Evolutionary conservation across 2,888 invertebrate species (phyloP), one percentile per base, ranked within the genome.

Genomic region (Hydrotaea diabolus): DNA sequence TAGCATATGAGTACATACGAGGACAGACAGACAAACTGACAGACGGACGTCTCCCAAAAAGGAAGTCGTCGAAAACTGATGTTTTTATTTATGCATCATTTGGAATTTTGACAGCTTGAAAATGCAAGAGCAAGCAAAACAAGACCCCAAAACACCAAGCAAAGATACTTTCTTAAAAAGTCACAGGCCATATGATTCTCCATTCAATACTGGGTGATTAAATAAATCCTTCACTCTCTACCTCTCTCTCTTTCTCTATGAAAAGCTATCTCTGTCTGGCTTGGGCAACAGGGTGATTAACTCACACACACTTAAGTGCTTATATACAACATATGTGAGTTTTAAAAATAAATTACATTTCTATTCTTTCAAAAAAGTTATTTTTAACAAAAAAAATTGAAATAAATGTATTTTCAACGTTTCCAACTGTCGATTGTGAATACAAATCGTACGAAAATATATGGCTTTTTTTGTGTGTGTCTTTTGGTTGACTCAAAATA

Each of bases 31-130:
- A 23, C n/a, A n/a, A n/a, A n/a, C n/a, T n/a, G n/a, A n/a, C n/a
- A n/a, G n/a, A n/a, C n/a, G n/a, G n/a, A n/a, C 49, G 49, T 19
- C 59, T 82, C 73, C 36, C 82, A 73, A 80, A 85, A 82, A 87
- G 86, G 86, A 87, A 86, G 86, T 86, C 53, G 59, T 85, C 87
- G 88, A 88, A 90, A 90, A 89, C 89, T 90, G 88, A 91, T 91
- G 90, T 89, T 91, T 91, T 91, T 91, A 91, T 91, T 91, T 90
- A 91, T 90, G 91, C 90, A 87, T 89, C 90, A 90, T 91, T 91
- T 90, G 89, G 88, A 89, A 88, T 90, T 91, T 90, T 90, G 90
- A 91, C 91, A 90, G 90, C 86, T 78, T 84, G 83, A n/a, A 3
- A 23, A 17, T 23, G 23, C 19, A 77, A 62, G 76, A 82, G 31